Evolutionary conservation across 2,113 vertebrate species (phyloP).

Genomic region (Sorex araneus): DNA sequence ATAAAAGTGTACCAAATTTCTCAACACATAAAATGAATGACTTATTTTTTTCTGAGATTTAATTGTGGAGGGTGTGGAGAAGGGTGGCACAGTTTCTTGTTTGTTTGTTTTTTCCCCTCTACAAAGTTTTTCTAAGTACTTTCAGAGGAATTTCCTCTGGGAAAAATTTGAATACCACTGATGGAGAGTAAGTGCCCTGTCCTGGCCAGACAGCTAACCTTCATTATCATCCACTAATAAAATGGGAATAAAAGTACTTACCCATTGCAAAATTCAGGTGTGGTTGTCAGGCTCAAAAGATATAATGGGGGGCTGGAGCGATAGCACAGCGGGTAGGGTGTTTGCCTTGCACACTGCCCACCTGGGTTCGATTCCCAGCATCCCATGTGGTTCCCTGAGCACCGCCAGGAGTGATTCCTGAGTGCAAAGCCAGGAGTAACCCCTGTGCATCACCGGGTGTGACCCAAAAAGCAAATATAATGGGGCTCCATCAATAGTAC

Average conservation of each 20-base stretch:
- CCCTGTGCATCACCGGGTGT: no score
- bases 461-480: conserved; percentile 15
- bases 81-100: not conserved
- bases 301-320: not conserved
- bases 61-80: not conserved
- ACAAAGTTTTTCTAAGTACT: not conserved
- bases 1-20: conserved; percentile 20
- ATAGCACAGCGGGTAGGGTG: no score
- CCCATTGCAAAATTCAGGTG: not conserved
- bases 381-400: no score
- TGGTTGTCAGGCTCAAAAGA: conserved; percentile 22
- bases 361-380: no score
- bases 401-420: no score
- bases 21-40: not conserved
- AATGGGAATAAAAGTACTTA: conserved; percentile 27
- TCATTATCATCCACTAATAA: conserved; percentile 22
- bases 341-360: no score
- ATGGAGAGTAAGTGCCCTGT: not conserved
- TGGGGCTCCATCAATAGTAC: not conserved
- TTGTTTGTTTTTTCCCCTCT: not conserved
- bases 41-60: not conserved
- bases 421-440: no score
- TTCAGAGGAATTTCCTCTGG: not conserved
- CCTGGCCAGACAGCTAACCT: not conserved
- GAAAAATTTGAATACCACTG: not conserved